Evolutionary conservation across 2,113 vertebrate genomes (phyloP), one percentile per base, ranked within the genome.

Genomic region (Thamnaconus septentrionalis): DNA sequence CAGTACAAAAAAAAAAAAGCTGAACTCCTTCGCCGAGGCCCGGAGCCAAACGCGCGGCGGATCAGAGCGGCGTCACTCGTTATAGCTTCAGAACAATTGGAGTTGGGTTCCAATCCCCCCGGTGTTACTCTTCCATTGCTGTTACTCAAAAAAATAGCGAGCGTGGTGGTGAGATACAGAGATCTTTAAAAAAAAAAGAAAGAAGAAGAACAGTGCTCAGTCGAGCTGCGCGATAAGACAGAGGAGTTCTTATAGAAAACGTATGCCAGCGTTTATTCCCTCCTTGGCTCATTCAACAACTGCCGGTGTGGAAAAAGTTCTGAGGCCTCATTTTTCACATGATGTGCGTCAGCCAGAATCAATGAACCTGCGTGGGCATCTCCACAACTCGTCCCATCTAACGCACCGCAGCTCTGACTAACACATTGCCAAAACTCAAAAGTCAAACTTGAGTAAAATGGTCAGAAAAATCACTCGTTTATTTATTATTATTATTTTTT

Each of bases 251-350:
- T 71, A 73, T 63, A 74, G 41, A 74, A 63, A 54, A 41, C 64
- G 62, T 59, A 66, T 11, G 54, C 48, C 67, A 75, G 59, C 59
- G 64, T 67, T 50, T 41, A 83, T 60, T 73, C 78, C 58, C 79
- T 44, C 4, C 66, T 62, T 55, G 18, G 66, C n/a, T 40, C 61
- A 71, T 87, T 81, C 80, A 84, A 31, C 12, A 82, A 48, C 47
- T 56, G 1, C 11, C 39, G 45, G 46, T 64, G 60, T 81, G 59
- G 31, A 5, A 44, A 55, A 56, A 69, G 78, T 78, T 75, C 76
- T 59, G 43, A 43, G 7, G 56, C 40, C 78, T 70, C 10, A 39
- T 61, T 53, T 31, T 63, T 75, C 59, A 57, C 61, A 42, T 56
- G 48, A 74, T 64, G 50, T 49, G 39, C 10, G 51, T 49, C 47